phyloP scores from a whole-genome alignment of 2,888 invertebrate species.

The Eristalis pertinax region DNA sequence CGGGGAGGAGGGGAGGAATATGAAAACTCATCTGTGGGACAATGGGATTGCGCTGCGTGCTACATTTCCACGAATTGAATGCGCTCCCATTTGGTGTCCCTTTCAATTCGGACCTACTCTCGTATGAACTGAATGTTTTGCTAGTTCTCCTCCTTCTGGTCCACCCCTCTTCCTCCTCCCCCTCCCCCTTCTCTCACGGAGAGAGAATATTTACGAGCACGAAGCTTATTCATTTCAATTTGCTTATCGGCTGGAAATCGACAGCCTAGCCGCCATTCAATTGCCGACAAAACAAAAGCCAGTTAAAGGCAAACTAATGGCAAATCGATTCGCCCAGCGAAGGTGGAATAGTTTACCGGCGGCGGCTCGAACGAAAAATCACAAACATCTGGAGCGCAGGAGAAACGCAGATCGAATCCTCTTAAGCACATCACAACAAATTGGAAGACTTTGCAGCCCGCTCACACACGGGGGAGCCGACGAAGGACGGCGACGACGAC shows the following conservation, averaged over 20 bases:
- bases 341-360: constrained; percentile 25
- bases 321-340: constrained; percentile 37
- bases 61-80: too few relatives aligned
- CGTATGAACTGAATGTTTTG: neutral
- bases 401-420: constrained; percentile 50
- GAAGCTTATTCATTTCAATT: constrained; percentile 34
- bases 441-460: constrained; percentile 42
- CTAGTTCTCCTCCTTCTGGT: too few relatives aligned
- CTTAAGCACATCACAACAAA: constrained; percentile 57
- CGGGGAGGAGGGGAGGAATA: neutral
- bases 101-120: neutral
- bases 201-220: neutral
- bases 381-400: constrained; percentile 54
- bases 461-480: neutral
- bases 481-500: neutral
- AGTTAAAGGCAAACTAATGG: constrained; percentile 32
- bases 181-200: too few relatives aligned
- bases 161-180: too few relatives aligned
- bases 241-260: constrained; percentile 29
- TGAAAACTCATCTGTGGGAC: constrained; percentile 20
- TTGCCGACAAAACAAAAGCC: constrained; percentile 10
- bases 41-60: neutral
- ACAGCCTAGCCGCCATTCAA: constrained; percentile 8
- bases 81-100: neutral
- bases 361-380: neutral